Conservation (phyloP, 1,140 invertebrate species). For the Himalopsyche phryganea region DNA sequence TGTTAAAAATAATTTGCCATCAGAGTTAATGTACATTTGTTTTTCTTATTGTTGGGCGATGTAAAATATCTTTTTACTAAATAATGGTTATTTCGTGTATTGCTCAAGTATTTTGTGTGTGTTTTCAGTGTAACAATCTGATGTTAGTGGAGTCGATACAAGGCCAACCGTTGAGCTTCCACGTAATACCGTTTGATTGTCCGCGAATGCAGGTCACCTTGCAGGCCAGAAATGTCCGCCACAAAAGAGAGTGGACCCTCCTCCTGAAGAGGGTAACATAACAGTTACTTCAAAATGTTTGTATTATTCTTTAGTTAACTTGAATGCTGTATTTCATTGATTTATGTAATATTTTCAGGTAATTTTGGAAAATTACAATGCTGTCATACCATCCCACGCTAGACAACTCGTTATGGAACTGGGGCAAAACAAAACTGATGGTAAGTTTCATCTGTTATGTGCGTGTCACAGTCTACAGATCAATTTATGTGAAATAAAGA, state of each 20-base stretch:
- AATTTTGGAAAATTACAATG: conserved; percentile 92
- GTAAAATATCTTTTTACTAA: too few species aligned
- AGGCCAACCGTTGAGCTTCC: conserved; percentile 90
- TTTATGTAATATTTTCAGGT: conserved; percentile 53
- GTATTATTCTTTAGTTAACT: too few species aligned
- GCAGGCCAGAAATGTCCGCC: conserved; percentile 81
- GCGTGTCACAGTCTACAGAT: not conserved
- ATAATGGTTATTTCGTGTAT: too few species aligned
- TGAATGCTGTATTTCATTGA: too few species aligned
- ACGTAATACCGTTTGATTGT: conserved; percentile 94
- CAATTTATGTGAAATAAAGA: not conserved
- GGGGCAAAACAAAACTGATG: conserved; percentile 73
- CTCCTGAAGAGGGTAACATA: conserved; percentile 42
- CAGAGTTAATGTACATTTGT: too few species aligned
- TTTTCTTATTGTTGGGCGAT: too few species aligned
- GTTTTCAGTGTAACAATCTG: conserved; percentile 86
- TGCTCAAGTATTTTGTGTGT: not conserved
- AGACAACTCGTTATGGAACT: conserved; percentile 89
- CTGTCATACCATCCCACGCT: conserved; percentile 89
- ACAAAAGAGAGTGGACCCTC: conserved; percentile 85
- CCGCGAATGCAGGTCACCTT: conserved; percentile 85
- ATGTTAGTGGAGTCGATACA: conserved; percentile 95
- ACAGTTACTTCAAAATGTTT: not conserved
- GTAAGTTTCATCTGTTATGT: conserved; percentile 41
- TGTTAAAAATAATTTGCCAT: too few species aligned